Evolutionary conservation across 2,797 vertebrate genomes (phyloP).

Genomic region (Sebastes wilsoni): DNA sequence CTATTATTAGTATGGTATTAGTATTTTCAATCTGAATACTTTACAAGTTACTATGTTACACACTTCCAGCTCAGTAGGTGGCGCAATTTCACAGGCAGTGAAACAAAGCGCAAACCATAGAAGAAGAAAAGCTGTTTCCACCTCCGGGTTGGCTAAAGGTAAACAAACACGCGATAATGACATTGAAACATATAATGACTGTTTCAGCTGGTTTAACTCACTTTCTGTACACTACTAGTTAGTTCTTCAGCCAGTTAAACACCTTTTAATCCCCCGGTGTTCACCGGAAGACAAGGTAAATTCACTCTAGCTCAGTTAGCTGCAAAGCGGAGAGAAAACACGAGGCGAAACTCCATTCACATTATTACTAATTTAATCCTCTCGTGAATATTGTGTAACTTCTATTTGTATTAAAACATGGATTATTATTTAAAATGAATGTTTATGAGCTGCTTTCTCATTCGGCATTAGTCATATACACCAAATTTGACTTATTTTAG

Average conservation of each 20-base stretch:
- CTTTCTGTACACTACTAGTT: not conserved
- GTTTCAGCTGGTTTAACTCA: not conserved
- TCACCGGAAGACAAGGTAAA: not conserved
- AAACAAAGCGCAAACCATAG: not conserved
- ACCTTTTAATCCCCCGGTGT: rapidly evolving
- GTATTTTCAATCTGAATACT: not conserved
- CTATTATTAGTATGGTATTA: not conserved
- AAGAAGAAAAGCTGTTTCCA: not conserved
- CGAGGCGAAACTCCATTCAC: not conserved
- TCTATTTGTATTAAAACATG: rapidly evolving
- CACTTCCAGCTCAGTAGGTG: not conserved
- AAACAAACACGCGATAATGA: slow-evolving; percentile 33
- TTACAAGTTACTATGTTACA: too few relatives aligned
- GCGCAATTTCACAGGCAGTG: not conserved
- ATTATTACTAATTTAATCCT: not conserved
- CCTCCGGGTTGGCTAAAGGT: not conserved
- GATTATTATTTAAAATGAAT: rapidly evolving
- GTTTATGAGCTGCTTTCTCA: rapidly evolving
- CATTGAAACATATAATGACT: not conserved
- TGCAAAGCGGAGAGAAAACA: not conserved
- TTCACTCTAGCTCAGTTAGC: not conserved
- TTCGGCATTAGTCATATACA: not conserved
- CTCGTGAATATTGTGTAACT: rapidly evolving
- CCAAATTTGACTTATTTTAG: rapidly evolving
- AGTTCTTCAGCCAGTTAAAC: not conserved